Evolutionary conservation across 2,113 vertebrate genomes (phyloP).

Genomic region (rabbit (Oryctolagus cuniculus)): mOryCun1.1 NC_091440.1:113866501-113867000

Average conservation of each 20-base stretch:
- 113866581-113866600: conserved; percentile 78
- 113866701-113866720: conserved; percentile 58
- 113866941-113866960: background rate
- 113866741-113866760: conserved; percentile 44
- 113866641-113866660: conserved; percentile 69
- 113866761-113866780: conserved; percentile 39
- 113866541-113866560: conserved; percentile 77
- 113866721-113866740: conserved; percentile 42
- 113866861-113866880: conserved; percentile 52
- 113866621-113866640: conserved; percentile 71
- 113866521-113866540: conserved; percentile 75
- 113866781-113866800: conserved; percentile 25
- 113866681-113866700: conserved; percentile 53
- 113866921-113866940: conserved; percentile 16
- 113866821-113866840: conserved; percentile 44
- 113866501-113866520: conserved; percentile 74
- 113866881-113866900: conserved; percentile 60
- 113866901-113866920: conserved; percentile 43
- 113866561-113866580: conserved; percentile 80
- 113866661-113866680: conserved; percentile 73
- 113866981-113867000: conserved; percentile 39
- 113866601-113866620: conserved; percentile 81
- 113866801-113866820: conserved; percentile 47
- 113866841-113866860: background rate
- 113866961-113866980: conserved; percentile 11